Evolutionary conservation across 2,797 vertebrate species (phyloP).

Genomic region (Danio tinwini): DNA sequence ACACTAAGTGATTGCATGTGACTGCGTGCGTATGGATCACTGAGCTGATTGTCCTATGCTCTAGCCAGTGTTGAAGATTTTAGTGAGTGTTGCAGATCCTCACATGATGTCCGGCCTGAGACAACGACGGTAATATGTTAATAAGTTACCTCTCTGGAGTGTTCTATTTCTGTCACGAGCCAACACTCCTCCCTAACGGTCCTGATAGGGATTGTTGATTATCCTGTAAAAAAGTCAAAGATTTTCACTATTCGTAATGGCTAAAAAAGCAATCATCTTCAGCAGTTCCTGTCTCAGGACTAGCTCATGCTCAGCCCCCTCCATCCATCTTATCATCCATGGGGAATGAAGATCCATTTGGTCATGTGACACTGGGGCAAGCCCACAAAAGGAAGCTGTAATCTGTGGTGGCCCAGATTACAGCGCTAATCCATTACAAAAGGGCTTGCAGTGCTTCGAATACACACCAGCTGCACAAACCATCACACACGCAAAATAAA

Average conservation of each 20-base stretch:
- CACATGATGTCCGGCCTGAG: constrained; percentile 55
- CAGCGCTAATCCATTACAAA: constrained; percentile 74
- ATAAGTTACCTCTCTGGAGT: constrained; percentile 71
- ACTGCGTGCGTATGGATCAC: constrained; percentile 62
- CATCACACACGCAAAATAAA: constrained; percentile 35
- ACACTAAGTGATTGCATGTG: constrained; percentile 74
- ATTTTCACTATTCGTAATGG: constrained; percentile 19
- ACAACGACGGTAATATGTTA: constrained; percentile 62
- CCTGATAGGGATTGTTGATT: constrained; percentile 33
- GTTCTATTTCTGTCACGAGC: constrained; percentile 13
- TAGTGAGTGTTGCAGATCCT: constrained; percentile 42
- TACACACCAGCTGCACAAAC: constrained; percentile 41
- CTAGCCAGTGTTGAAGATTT: constrained; percentile 10
- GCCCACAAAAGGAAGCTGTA: constrained; percentile 71
- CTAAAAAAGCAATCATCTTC: constrained; percentile 41
- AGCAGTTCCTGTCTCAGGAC: constrained; percentile 43
- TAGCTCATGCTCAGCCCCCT: constrained; percentile 36
- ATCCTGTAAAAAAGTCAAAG: constrained; percentile 44
- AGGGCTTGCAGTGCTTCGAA: constrained; percentile 49
- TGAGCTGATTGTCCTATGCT: constrained; percentile 44
- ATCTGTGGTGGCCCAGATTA: constrained; percentile 84
- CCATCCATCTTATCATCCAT: constrained; percentile 59
- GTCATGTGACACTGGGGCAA: constrained; percentile 65
- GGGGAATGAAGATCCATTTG: constrained; percentile 66
- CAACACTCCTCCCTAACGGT: constrained; percentile 63